A percentile compares a stretch with the other conserved stretches of the same genome.
Evolutionary conservation across 1,140 invertebrate species (phyloP).

Genomic region (Nebria ingens): DNA sequence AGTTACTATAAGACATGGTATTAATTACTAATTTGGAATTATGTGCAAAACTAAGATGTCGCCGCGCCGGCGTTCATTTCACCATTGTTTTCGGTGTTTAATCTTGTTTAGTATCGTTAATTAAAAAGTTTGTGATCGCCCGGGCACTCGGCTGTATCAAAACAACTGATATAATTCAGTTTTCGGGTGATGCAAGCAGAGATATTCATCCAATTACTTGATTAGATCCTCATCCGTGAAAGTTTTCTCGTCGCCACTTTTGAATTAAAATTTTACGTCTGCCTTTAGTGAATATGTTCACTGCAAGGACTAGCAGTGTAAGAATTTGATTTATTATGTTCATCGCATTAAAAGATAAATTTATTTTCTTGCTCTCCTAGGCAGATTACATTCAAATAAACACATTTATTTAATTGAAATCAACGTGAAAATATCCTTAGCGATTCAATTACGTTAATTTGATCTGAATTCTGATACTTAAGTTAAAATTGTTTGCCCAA

Average conservation of each 20-base stretch:
- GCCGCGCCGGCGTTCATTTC: not conserved
- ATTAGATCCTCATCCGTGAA: not conserved
- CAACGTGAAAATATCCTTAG: too few species aligned
- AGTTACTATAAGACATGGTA: not conserved
- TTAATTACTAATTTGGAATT: slow-evolving; percentile 5
- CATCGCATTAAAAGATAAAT: too few species aligned
- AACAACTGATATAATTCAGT: slow-evolving; percentile 8
- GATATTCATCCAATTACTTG: slow-evolving; percentile 9
- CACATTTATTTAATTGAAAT: too few species aligned
- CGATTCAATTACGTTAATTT: too few species aligned
- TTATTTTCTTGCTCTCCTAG: too few species aligned
- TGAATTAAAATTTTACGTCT: not conserved
- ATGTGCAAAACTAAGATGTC: not conserved
- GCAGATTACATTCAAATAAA: too few species aligned
- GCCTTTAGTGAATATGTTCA: too few species aligned
- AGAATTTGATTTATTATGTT: too few species aligned
- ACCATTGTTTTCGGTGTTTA: slow-evolving; percentile 4
- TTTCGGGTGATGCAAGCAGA: not conserved
- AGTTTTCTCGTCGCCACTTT: not conserved
- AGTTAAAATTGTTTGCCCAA: too few species aligned
- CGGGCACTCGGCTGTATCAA: not conserved
- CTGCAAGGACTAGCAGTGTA: too few species aligned
- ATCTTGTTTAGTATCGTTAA: slow-evolving; percentile 8
- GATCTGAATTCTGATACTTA: too few species aligned
- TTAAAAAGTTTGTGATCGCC: slow-evolving; percentile 2